Percentiles rank a stretch among this genome's conserved stretches.
phyloP scores from a whole-genome alignment of 2,113 vertebrate genomes.

The Percopsis transmontana region DNA sequence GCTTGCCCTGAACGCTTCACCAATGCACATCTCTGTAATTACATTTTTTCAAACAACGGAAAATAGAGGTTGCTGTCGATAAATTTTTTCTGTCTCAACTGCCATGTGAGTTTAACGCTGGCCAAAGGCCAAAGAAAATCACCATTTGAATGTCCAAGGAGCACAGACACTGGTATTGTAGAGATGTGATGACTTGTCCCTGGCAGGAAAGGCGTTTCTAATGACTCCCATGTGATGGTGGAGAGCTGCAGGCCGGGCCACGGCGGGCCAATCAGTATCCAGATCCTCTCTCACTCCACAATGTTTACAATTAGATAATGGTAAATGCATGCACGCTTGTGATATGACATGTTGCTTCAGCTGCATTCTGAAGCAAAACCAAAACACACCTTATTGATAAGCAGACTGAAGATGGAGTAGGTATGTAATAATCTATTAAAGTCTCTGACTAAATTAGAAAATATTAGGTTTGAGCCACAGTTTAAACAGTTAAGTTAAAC shows the following conservation, averaged over 20 bases:
- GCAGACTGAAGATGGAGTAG: conserved; percentile 1
- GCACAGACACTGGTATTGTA: conserved; percentile 23
- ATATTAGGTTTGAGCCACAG: too few relatives aligned
- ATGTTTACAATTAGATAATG: background rate
- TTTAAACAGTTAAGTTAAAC: too few relatives aligned
- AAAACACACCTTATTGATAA: too few relatives aligned
- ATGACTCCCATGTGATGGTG: conserved; percentile 11
- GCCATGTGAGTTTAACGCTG: conserved; percentile 14
- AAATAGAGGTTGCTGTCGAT: background rate
- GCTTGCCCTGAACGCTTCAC: conserved; percentile 3
- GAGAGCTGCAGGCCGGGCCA: conserved; percentile 17
- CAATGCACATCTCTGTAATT: conserved; percentile 40
- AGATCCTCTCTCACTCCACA: conserved; percentile 8
- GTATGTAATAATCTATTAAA: background rate
- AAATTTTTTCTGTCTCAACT: background rate
- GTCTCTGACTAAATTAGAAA: background rate
- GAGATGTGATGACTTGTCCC: conserved; percentile 34
- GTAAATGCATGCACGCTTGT: background rate
- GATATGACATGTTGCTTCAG: background rate
- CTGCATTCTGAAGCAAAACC: too few relatives aligned
- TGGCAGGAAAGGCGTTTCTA: conserved; percentile 19
- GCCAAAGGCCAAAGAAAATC: too few relatives aligned
- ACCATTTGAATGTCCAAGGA: too few relatives aligned
- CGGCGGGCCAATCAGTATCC: conserved; percentile 20
- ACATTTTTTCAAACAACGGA: conserved; percentile 29